Percentiles rank a stretch among this genome's conserved stretches.
Evolutionary conservation across 2,113 vertebrate genomes (phyloP).

Genomic region (Calonectris borealis): DNA sequence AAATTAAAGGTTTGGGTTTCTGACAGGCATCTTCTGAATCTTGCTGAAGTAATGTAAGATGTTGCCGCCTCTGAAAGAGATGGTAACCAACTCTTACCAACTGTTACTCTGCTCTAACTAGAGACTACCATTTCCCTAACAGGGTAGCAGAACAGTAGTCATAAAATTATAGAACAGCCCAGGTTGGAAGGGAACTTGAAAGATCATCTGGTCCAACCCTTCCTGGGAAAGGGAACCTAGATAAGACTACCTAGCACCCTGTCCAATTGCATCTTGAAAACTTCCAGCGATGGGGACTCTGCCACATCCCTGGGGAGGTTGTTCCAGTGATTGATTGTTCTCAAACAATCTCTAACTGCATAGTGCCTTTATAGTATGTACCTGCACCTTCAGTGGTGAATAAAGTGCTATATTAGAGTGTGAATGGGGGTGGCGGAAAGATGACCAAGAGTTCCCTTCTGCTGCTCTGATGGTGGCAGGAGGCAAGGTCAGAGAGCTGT

Average conservation of each 20-base stretch:
- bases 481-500: background rate
- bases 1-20: slow-evolving; percentile 29
- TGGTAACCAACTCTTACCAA: background rate
- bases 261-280: background rate
- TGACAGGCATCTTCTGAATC: slow-evolving; percentile 37
- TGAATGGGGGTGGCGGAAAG: background rate
- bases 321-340: background rate
- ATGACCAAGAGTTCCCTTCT: background rate
- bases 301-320: background rate
- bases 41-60: slow-evolving; percentile 5
- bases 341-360: background rate
- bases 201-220: background rate
- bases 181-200: background rate
- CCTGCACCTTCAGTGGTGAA: background rate
- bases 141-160: background rate
- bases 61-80: background rate
- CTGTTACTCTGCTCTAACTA: background rate
- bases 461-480: background rate
- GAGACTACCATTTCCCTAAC: background rate
- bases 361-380: background rate
- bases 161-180: background rate
- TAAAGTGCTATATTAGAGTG: background rate
- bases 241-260: rapidly evolving
- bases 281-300: rapidly evolving
- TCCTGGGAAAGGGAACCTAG: background rate